Evolutionary conservation across 2,113 vertebrate species (phyloP).

Genomic region (Caranx ignobilis): DNA sequence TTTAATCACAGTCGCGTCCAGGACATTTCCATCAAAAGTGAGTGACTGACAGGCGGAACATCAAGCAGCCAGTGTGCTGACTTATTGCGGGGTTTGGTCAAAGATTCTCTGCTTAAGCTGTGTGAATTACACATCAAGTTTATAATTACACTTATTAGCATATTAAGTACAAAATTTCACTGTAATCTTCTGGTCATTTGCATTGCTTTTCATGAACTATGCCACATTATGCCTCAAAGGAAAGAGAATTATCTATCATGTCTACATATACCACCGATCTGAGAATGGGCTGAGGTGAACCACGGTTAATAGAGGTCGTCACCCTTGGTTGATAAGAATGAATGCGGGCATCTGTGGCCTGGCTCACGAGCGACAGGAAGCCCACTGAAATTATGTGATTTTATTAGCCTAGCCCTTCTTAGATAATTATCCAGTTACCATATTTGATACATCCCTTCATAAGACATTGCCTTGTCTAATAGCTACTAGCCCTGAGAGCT

Average conservation of each 20-base stretch:
- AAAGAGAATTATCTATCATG: slow-evolving; percentile 52
- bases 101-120: slow-evolving; percentile 36
- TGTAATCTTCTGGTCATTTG: slow-evolving; percentile 61
- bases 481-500: neutral
- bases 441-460: slow-evolving; percentile 23
- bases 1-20: neutral
- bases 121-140: slow-evolving; percentile 52
- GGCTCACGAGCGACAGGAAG: slow-evolving; percentile 18
- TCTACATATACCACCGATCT: slow-evolving; percentile 39
- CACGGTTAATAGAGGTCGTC: slow-evolving; percentile 73
- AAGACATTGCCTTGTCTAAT: slow-evolving; percentile 12
- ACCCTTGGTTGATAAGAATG: slow-evolving; percentile 43
- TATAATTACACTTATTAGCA: slow-evolving; percentile 67
- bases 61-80: neutral
- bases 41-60: neutral
- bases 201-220: slow-evolving; percentile 56
- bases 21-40: slow-evolving; percentile 1
- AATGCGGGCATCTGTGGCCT: slow-evolving; percentile 34
- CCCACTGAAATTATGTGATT: slow-evolving; percentile 18
- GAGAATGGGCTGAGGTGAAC: slow-evolving; percentile 25
- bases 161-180: slow-evolving; percentile 66
- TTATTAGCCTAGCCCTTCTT: neutral
- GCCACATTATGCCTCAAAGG: slow-evolving; percentile 31
- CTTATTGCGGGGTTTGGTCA: neutral
- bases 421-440: slow-evolving; percentile 39